Evolutionary conservation across 2,113 vertebrate genomes (phyloP), one percentile per base, ranked within the genome.

Genomic region (Elgaria multicarinata): DNA sequence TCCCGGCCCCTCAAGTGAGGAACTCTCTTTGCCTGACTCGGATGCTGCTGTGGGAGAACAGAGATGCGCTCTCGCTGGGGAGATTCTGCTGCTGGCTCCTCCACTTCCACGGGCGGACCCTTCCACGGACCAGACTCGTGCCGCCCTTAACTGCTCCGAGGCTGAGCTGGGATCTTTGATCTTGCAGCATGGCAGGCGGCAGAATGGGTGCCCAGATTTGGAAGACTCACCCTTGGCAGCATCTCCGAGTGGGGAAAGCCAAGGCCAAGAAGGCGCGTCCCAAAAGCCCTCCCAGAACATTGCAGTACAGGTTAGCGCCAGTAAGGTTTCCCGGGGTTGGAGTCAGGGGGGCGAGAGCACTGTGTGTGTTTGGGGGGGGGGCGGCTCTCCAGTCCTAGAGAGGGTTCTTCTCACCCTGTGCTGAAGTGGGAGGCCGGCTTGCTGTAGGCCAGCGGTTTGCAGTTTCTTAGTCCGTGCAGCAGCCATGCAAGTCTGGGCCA

Each of bases 211-310:
- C 74, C 82, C 46, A 1, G 95, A 93, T 89, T 87, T 94, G 95
- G 94, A 95, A 91, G 91, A 94, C 91, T 91, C 92, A 83, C 91
- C 93, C 79, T 85, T n/a, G 93, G 89, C 92, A 79, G 72, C 8
- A 46, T 91, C 91, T 87, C 94, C 93, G 79, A 94, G 91, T 80
- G 93, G 92, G 76, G 93, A 93, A 93, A 93, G 91, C 93, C 93
- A 90, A 78, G 96, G 93, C n/a, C 72, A 94, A 91, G 96, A 96
- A 89, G 94, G 93, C 77, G 92, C 93, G 83, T 91, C 94, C 80
- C 92, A 81, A 93, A 86, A 95, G 89, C 95, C 95, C 20, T 96
- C 96, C 87, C 96, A 97, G 89, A 97, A 97, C 96, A 97, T 97
- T 89, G 96, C 97, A 13, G 96, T 97, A 79, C 97, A 97, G 97